Evolutionary conservation across 2,888 invertebrate genomes (phyloP).

Genomic region (Sepioteuthis lessoniana): DNA sequence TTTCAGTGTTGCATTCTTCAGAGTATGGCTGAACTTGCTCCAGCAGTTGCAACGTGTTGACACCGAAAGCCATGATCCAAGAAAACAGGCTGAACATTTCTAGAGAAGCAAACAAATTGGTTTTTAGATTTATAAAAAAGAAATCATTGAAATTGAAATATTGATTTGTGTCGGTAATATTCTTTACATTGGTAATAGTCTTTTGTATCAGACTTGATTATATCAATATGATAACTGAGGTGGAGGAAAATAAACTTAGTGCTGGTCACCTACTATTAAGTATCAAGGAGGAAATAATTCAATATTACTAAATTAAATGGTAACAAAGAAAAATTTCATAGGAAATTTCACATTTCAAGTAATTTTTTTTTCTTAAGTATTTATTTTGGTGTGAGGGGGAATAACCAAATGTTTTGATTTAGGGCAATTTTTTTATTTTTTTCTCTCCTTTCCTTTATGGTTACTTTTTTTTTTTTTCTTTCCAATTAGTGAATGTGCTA

Average conservation of each 20-base stretch:
- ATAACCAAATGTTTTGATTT: no score
- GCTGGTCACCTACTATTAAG: no score
- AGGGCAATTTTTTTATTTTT: no score
- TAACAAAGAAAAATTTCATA: no score
- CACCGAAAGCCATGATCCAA: not conserved
- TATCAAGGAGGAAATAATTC: no score
- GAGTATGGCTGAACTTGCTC: not conserved
- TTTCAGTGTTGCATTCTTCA: not conserved
- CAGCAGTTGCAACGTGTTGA: not conserved
- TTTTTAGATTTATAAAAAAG: not conserved
- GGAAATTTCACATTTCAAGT: no score
- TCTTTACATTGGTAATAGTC: not conserved
- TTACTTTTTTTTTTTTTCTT: no score
- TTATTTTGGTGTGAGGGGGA: no score
- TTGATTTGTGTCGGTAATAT: not conserved
- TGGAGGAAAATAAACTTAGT: not conserved
- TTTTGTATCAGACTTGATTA: not conserved
- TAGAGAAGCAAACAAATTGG: not conserved
- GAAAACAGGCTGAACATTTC: not conserved
- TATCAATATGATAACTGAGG: not conserved
- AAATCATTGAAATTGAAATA: not conserved
- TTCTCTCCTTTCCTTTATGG: no score
- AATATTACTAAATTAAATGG: no score
- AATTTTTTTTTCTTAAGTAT: no score
- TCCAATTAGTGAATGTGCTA: no score